Evolutionary conservation across 2,888 invertebrate genomes (phyloP), one percentile per base, ranked within the genome.

Genomic region (Germaria angustata): DNA sequence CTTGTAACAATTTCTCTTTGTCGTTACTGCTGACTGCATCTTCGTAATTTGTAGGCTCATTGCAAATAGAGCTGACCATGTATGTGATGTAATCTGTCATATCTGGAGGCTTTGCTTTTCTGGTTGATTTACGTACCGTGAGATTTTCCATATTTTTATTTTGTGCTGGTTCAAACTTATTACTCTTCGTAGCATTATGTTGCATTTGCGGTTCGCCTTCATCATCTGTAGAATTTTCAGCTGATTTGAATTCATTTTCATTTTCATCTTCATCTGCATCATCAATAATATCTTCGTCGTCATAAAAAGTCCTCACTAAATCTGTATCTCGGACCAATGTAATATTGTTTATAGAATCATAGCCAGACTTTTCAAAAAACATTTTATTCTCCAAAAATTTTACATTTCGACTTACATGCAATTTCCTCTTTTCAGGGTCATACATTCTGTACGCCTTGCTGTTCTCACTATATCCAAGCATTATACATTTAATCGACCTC

Each of bases 361-460:
- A 11, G 22, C 11, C 24, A 13, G 17, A 13, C 1, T n/a, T 34
- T 6, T 24, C 1, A 22, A 65, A 41, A 55, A n/a, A 76, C 75
- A 76, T 76, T 32, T 59, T 1, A 17, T 57, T 24, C 61, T 77
- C 77, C 1, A 77, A 0, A 51, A 77, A 69, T 17, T 34, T 32
- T 2, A 68, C 57, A 49, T 76, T 68, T 24, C 59, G 57, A 36
- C 49, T 76, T 68, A 49, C 24, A 57, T 61, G 51, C 17, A 69
- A 44, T 8, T 34, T 63, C 7, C 17, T 63, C 1, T n/a, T 46
- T 17, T 39, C 55, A 4, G 69, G 59, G 28, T 59, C 59, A 46
- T 71, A 78, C 44, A 71, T 34, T 13, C 68, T 69, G 69, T 61
- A 71, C 2, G 53, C 71, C 13, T 78, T 78, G 0, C 13, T 46